phyloP scores from a whole-genome alignment of 2,888 invertebrate genomes.

The Eumerus sabulonum region DNA sequence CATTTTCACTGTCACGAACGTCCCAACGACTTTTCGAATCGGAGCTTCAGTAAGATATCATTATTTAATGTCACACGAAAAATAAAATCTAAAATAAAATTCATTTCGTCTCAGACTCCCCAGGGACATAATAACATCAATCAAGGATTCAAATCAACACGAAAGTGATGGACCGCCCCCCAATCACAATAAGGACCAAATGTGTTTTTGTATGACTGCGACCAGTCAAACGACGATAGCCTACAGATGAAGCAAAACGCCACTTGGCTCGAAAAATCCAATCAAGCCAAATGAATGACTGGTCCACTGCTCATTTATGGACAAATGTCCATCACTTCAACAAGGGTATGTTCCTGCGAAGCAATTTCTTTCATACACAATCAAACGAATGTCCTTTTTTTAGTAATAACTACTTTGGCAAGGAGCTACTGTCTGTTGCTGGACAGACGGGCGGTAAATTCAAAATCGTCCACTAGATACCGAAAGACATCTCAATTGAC shows the following conservation, averaged over 20 bases:
- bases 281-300: constrained; percentile 66
- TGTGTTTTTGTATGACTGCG: not conserved
- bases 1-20: too few species aligned
- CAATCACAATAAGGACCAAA: constrained; percentile 53
- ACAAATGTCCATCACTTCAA: constrained; percentile 20
- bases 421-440: constrained; percentile 50
- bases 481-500: not conserved
- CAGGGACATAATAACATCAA: constrained; percentile 28
- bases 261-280: constrained; percentile 58
- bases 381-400: constrained; percentile 24
- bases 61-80: too few species aligned
- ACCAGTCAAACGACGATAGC: not conserved
- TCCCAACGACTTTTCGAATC: too few species aligned
- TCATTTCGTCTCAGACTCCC: not conserved
- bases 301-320: constrained; percentile 66
- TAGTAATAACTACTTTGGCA: constrained; percentile 51
- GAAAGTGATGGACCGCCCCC: constrained; percentile 12
- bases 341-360: constrained; percentile 9
- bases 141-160: constrained; percentile 61
- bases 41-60: too few species aligned
- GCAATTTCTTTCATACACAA: constrained; percentile 43
- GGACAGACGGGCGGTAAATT: constrained; percentile 59
- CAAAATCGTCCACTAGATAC: constrained; percentile 51
- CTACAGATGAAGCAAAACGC: constrained; percentile 35
- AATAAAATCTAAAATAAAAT: not conserved